Evolutionary conservation across 2,888 invertebrate species (phyloP), one percentile per base, ranked within the genome.

Genomic region (Biston betularia): DNA sequence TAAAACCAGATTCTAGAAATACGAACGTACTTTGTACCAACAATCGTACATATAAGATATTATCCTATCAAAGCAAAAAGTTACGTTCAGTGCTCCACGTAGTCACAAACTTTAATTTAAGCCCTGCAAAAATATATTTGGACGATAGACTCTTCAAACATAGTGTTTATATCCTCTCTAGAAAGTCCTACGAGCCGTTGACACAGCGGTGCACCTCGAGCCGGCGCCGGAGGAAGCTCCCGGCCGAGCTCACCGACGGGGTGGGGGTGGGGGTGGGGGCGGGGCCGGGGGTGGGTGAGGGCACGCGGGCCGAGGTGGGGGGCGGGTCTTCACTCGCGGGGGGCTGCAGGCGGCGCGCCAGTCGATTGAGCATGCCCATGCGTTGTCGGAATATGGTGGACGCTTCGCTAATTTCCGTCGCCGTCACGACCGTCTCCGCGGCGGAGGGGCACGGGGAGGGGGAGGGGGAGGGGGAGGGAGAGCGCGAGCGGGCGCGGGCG

Each of bases 401-500:
- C 33, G 0, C 44, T 3, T 44, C 61, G 45, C 14, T 46, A 34
- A 38, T 7, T 49, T 55, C 40, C 40, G 45, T 6, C 53, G 10
- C 49, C 34, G 57, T 7, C 0, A 12, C 24, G 24, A 5, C 15
- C 15, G 49, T 15, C 48, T 6, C 33, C n/a, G 9, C 15, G 53
- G 49, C 24, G 10, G 24, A 45, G 63, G 40, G 61, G 54, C 14
- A 72, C 9, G 76, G 71, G 14, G 45, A n/a, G 45, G 6, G 45
- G n/a, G 14, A 6, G n/a, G 45, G 14, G 44, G 44, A 12, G 44
- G 6, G 44, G n/a, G 42, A 7, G 78, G 75, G 58, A 11, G 15
- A 66, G 46, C 5, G 73, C 72, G 38, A 76, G 84, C 88, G 88
- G 88, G 15, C 70, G 71, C 70, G 62, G 61, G 76, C 81, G 24